phyloP scores from a whole-genome alignment of 2,888 invertebrate species.

The Campoplex capitator region DNA sequence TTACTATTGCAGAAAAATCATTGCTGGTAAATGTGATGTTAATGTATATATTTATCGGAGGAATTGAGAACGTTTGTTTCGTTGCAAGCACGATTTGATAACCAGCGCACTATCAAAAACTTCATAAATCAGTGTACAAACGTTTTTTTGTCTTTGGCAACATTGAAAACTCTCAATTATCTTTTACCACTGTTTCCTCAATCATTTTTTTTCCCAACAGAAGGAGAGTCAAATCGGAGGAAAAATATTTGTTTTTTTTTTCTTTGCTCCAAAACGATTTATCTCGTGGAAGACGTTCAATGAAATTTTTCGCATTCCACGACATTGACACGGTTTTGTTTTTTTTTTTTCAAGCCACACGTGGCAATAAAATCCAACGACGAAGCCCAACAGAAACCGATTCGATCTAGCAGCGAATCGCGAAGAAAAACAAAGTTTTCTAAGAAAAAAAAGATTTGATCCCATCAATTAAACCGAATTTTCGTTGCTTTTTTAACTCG shows the following conservation, averaged over 20 bases:
- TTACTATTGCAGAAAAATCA: constrained; percentile 29
- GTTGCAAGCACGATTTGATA: background rate
- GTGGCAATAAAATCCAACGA: background rate
- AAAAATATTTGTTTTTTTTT: background rate
- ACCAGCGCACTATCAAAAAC: background rate
- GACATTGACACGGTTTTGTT: background rate
- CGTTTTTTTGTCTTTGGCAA: background rate
- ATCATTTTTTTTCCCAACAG: background rate
- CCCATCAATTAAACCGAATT: no score
- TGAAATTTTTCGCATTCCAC: background rate
- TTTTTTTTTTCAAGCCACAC: no score
- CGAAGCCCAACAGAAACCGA: background rate
- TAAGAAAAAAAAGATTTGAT: no score
- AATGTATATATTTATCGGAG: no score
- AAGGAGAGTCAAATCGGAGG: background rate
- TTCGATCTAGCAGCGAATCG: background rate
- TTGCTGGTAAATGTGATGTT: background rate
- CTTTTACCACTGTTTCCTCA: no score
- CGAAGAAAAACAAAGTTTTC: no score
- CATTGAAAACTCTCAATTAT: no score
- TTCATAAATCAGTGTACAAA: background rate
- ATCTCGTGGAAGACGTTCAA: background rate
- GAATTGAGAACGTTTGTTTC: background rate
- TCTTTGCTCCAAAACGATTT: background rate
- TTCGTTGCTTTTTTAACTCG: no score